These are phyloP conservation scores for Crotophaga sulcirostris DNA, from an alignment of 2,113 vertebrate species.

Conservation along the genomic window DNA sequence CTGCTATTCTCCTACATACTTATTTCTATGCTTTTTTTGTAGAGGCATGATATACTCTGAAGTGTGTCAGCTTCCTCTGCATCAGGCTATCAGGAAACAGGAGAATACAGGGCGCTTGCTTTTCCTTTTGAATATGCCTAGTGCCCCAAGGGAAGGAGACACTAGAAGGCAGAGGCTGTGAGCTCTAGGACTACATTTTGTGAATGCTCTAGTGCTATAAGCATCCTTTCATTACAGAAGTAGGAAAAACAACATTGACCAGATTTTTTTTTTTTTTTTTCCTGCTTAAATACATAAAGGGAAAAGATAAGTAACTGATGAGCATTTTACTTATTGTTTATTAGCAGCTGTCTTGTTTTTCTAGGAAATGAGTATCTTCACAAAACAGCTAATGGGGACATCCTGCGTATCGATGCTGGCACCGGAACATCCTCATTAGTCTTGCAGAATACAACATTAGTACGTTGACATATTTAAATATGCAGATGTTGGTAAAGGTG, in stretches of 20 bases:
- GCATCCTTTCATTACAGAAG: background rate
- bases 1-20: background rate
- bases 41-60: background rate
- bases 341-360: conserved; percentile 28
- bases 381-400: conserved; percentile 61
- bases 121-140: background rate
- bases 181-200: background rate
- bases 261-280: background rate
- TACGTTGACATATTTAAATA: conserved; percentile 59
- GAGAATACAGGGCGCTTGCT: background rate
- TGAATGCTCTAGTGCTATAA: background rate
- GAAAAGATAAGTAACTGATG: background rate
- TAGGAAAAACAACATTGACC: background rate
- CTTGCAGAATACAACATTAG: conserved; percentile 75
- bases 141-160: background rate
- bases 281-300: background rate
- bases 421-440: conserved; percentile 37
- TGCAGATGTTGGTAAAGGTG: background rate
- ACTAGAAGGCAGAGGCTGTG: background rate
- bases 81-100: background rate
- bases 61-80: background rate
- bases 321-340: background rate
- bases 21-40: background rate
- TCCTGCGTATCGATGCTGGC: conserved; percentile 57
- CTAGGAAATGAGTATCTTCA: conserved; percentile 78